Percentiles rank a stretch among this genome's conserved stretches.
phyloP scores from a whole-genome alignment of 1,140 invertebrate genomes.

The Nylanderia fulva region DNA sequence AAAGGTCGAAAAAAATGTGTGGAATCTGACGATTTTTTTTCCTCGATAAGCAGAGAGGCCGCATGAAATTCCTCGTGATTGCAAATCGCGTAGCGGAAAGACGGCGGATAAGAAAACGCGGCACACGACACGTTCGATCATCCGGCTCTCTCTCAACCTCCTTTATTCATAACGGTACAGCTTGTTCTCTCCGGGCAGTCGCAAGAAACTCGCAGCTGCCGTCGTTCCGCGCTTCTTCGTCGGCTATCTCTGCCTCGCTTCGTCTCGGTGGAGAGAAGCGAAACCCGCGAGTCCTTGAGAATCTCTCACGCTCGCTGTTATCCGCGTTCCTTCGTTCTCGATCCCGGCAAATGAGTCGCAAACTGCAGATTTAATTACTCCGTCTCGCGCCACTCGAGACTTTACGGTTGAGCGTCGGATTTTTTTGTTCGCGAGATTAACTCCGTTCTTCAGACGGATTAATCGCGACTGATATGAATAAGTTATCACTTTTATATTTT shows the following conservation, averaged over 20 bases:
- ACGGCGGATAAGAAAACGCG: background rate
- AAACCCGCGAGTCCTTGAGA: conserved; percentile 46
- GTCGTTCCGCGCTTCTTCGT: conserved; percentile 17
- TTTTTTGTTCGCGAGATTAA: background rate
- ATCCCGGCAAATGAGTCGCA: conserved; percentile 42
- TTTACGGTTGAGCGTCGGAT: background rate
- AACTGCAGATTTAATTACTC: conserved; percentile 27
- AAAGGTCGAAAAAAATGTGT: background rate
- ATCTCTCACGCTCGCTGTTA: conserved; percentile 37
- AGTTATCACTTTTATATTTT: background rate
- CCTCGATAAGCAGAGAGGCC: background rate
- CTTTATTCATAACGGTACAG: conserved; percentile 58
- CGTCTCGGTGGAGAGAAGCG: background rate
- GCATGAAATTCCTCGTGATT: background rate
- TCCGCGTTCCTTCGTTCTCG: conserved; percentile 9
- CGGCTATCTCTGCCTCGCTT: conserved; percentile 19
- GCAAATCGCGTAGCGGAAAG: background rate
- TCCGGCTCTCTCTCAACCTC: conserved; percentile 47
- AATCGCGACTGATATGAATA: background rate
- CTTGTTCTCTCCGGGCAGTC: conserved; percentile 38
- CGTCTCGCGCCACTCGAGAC: background rate
- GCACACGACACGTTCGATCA: conserved; percentile 25
- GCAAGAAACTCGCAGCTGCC: conserved; percentile 54
- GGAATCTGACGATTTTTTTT: background rate
- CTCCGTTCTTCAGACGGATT: background rate